phyloP scores from a whole-genome alignment of 2,888 invertebrate species.

The Tetranychus truncatus region DNA sequence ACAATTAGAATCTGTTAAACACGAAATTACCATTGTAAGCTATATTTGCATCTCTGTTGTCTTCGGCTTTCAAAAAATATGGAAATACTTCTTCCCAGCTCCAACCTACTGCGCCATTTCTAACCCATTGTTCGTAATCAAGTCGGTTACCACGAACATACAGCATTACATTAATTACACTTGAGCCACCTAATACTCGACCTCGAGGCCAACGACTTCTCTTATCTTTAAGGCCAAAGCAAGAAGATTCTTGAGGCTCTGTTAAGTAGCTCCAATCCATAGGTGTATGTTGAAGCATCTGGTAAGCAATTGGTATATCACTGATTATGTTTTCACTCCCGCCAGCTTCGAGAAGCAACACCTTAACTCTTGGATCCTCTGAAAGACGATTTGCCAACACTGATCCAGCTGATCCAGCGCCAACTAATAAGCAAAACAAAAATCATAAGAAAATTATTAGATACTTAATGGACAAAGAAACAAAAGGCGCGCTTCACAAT shows the following conservation, averaged over 20 bases:
- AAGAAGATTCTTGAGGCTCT: constrained; percentile 46
- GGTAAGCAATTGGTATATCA: constrained; percentile 26
- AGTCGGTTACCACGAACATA: constrained; percentile 68
- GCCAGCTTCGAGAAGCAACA: constrained; percentile 28
- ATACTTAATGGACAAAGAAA: background rate
- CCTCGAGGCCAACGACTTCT: constrained; percentile 30
- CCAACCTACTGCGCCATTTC: constrained; percentile 70
- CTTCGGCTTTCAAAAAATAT: constrained; percentile 46
- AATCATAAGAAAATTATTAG: background rate
- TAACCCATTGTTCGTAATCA: constrained; percentile 76
- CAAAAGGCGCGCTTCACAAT: too few relatives aligned
- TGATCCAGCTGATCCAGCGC: constrained; percentile 68
- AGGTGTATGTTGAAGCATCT: constrained; percentile 27
- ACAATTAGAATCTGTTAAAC: too few relatives aligned
- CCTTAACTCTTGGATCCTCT: constrained; percentile 26
- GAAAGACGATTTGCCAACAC: constrained; percentile 60
- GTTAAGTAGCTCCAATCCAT: constrained; percentile 83
- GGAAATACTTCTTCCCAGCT: constrained; percentile 59
- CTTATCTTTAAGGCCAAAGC: constrained; percentile 25
- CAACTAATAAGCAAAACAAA: constrained; percentile 31
- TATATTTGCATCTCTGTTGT: constrained; percentile 29
- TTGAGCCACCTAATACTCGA: constrained; percentile 57
- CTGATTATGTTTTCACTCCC: constrained; percentile 27
- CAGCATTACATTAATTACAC: constrained; percentile 86
- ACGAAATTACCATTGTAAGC: constrained; percentile 22